Base-by-base conservation (phyloP, 2,888 invertebrate species). In the Cancer borealis region DNA sequence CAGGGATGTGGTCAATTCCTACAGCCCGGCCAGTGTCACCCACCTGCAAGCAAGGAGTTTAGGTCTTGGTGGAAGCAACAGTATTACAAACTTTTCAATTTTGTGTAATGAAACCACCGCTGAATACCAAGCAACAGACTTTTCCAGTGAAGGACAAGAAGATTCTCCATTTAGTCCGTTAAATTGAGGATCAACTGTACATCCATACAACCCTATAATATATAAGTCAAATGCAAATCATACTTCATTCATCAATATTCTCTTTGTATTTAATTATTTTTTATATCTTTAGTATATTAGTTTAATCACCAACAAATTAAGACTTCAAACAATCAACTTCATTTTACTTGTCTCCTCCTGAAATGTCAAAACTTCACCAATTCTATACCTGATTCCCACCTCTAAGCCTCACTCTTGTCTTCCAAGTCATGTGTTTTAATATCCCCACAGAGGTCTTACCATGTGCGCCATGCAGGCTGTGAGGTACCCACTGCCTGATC, bases 401-500 rank as follows among this genome's bases (percentile, higher is more conserved):
- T 39, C 30, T 30, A 8, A 84, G 30, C 79, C 79, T 84, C 79
- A 6, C 14, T 8, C 26, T 26, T 14, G 30, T 39, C 84, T 39
- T 84, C 10, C 5, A 30, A 39, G 30, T 39, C 39, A 84, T 39
- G 39, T 14, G 10, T 39, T 3, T 39, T 84, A 39, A 26, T 10
- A 3, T 39, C 30, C 10, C 39, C 39, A 84, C 39, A 88, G 1
- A 92, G 12, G 39, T 87, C 96, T 96, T 96, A 97, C 97, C 98
- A 98, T 98, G 66, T 98, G 97, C 30, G 98, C 98, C 98, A 99
- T 98, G 96, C 99, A 99, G 21, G 98, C 98, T 1, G 99, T 99
- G 87, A 99, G 97, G 96, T 99, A 99, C 3, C 99, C 99, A 95
- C 98, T 98, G 0, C 99, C 99, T 46, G 98, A 99, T 21, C 99